A percentile compares a stretch with the other conserved stretches of the same genome.
Evolutionary conservation across 2,797 vertebrate species (phyloP).

Genomic region (Babyrousa celebensis): DNA sequence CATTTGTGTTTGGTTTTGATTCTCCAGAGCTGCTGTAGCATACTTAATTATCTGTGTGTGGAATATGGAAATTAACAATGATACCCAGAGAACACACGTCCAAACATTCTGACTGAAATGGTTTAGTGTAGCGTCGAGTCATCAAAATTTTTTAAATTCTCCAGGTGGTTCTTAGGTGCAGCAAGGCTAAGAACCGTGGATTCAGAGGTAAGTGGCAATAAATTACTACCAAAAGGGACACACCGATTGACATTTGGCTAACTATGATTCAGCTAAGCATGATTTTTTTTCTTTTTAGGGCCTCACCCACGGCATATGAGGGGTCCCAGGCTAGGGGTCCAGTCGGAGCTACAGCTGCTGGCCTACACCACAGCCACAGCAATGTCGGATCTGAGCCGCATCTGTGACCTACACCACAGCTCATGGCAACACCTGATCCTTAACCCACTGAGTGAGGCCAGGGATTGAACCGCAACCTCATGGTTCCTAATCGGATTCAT

Average conservation of each 20-base stretch:
- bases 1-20: conserved; percentile 14
- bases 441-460: no score
- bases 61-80: neutral
- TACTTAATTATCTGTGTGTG: neutral
- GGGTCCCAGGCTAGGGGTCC: no score
- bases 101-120: conserved; percentile 5
- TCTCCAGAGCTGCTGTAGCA: neutral
- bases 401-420: no score
- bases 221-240: neutral
- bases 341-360: no score
- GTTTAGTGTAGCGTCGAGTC: neutral
- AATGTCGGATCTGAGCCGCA: no score
- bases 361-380: no score
- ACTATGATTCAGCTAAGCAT: neutral
- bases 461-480: no score
- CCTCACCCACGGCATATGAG: no score
- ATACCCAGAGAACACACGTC: neutral
- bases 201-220: conserved; percentile 37
- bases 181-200: neutral
- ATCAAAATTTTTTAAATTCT: neutral
- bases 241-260: neutral
- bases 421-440: no score
- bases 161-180: neutral
- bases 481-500: no score
- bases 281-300: neutral